Base-by-base conservation (phyloP, 1,140 invertebrate species). In the Bombus balteatus region DNA sequence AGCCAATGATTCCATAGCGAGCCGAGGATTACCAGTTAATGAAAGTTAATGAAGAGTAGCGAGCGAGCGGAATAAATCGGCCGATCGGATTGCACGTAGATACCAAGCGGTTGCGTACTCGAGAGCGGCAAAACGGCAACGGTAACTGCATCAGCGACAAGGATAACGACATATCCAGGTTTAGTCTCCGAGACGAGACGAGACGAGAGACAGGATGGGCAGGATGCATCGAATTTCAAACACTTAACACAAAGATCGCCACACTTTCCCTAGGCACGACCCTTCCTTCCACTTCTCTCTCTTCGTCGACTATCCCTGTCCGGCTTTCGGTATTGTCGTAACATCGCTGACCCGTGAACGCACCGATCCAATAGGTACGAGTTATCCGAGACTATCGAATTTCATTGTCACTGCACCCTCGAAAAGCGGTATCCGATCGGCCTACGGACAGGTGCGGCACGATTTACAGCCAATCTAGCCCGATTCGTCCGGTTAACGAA, bases 141-240 rank as follows among this genome's bases (percentile, higher is more conserved):
- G 18, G 18, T 25, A 22, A 68, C 32, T 22, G 34, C 28, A 15
- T 37, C 22, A 25, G 59, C 71, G 65, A 82, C 71, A 47, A n/a
- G 81, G 81, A 53, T 66, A 84, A 84, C 82, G 66, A 84, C 82
- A 84, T 66, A 12, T 34, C 15, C 65, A 28, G 39, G 74, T 59
- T 39, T 22, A 53, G 39, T 59, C 75, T 71, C 53, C 25, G 66
- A 78, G 73, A 65, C 43, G 47, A 47, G 73, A 65, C 43, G 47
- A 47, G 47, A 70, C 66, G 10, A 70, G 43, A 76, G 18, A 90
- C 91, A 92, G 91, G 91, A 92, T 90, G 86, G 91, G 91, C 90
- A 90, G 71, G 88, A 91, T 90, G 86, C 83, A 90, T 91, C 88
- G 88, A 92, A 91, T 92, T 92, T 90, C 81, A 89, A 87, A 81